Evolutionary conservation across 1,140 invertebrate genomes (phyloP), one percentile per base, ranked within the genome.

Genomic region (Nilaparvata lugens): DNA sequence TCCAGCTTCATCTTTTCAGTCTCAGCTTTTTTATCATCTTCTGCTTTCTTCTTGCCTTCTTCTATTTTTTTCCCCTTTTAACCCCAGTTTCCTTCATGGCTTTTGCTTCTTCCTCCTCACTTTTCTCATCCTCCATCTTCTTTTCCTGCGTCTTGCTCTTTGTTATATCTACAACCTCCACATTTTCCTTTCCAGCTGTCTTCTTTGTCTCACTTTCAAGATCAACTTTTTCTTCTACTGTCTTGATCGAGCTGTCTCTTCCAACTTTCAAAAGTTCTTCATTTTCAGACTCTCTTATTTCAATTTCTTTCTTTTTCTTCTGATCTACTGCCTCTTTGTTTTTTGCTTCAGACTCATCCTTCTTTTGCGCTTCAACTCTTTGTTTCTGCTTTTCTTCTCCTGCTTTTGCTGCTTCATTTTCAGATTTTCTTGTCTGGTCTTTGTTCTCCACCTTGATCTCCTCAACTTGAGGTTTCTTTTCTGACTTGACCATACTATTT

Each of bases 1-100:
- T 56, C 68, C 43, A 38, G 55, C 52, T 61, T 70, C 61, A 25
- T 61, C 58, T 58, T 35, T 11, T 35, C 31, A 6, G 64, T 48
- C 23, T 52, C 62, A 58, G 63, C 62, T 58, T 67, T 63, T 61
- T 72, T 58, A 25, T 60, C 51, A 61, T 65, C 63, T 59, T 66
- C 60, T 16, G 65, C 59, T 19, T 24, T 38, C 45, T 43, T 40
- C 35, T 35, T 38, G 16, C 52, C 40, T 42, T 14, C 28, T 24
- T 52, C 42, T 58, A 13, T 52, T 19, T 24, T 5, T n/a, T 57
- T 58, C 28, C 56, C 24, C 40, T 58, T 16, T 31, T 53, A 6
- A 14, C 24, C 4, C 21, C 23, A 16, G 21, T 38, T 51, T 40
- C 19, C 40, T 59, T 48, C 53, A 21, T 14, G n/a, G 5, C 38